Evolutionary conservation across 2,113 vertebrate genomes (phyloP), one percentile per base, ranked within the genome.

Genomic region (Pachypanchax playfairii): DNA sequence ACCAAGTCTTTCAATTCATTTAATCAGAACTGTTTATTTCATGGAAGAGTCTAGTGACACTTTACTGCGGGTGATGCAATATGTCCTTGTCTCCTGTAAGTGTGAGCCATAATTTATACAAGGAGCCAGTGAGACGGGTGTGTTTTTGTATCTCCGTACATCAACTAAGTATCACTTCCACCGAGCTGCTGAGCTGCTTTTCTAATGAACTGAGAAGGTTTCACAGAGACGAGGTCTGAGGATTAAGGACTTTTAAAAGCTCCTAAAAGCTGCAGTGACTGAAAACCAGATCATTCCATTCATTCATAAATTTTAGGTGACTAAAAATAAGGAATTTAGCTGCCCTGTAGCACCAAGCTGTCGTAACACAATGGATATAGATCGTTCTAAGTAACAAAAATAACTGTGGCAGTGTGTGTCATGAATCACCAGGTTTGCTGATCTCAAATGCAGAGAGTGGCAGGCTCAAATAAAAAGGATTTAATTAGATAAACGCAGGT

Each of bases 1-100:
- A 36, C 20, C 47, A 33, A 22, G 15, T 14, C 24, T 38, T 17
- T 46, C 11, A 13, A 24, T 46, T 26, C n/a, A 46, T 65, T 65
- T n/a, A 13, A 12, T 38, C 6, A 17, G 7, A 53, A n/a, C 11
- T 20, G 33, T 64, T 44, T 2, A 53, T 44, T 36, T 14, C 13
- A 14, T 36, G 35, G 35, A 11, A 36, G 35, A 36, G 35, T 36
- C 3, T 36, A 12, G 35, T 4, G 12, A 36, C 35, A 36, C 35
- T 36, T n/a, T 42, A 41, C 6, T 12, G 25, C 26, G 6, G 17
- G 28, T 55, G 60, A 70, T 64, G 52, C 28, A 55, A 29, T 28
- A 24, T 65, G 59, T 51, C 12, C 43, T 79, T 77, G 73, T 59
- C 73, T 70, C 55, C 17, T 57, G 28, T 28, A 59, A 60, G 72